Evolutionary conservation across 2,888 invertebrate species (phyloP).

Genomic region (Callinectes sapidus): DNA sequence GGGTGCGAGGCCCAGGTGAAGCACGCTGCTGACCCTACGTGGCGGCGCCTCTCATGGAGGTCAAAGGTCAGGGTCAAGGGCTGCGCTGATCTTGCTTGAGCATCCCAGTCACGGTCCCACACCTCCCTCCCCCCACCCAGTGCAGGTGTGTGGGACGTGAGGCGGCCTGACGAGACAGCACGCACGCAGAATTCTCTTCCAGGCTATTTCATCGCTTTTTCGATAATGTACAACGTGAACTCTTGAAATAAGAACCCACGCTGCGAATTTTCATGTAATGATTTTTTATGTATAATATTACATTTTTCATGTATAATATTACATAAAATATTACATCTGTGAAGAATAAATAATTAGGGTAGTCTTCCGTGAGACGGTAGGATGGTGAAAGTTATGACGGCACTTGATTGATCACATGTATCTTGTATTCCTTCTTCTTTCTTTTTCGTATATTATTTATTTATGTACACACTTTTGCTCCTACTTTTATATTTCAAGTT

Average conservation of each 20-base stretch:
- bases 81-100: not conserved
- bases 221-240: not conserved
- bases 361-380: too few species aligned
- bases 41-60: constrained; percentile 18
- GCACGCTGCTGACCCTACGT: not conserved
- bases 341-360: too few species aligned
- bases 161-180: constrained; percentile 20
- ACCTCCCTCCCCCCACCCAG: not conserved
- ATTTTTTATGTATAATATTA: too few species aligned
- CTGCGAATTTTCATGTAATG: too few species aligned
- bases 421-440: not conserved
- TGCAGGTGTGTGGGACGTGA: constrained; percentile 35
- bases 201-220: not conserved
- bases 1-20: not conserved
- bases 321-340: too few species aligned
- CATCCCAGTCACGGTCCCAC: not conserved
- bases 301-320: too few species aligned
- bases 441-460: not conserved
- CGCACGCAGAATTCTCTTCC: not conserved
- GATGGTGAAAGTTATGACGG: too few species aligned
- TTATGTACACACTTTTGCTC: too few species aligned
- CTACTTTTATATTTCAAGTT: too few species aligned
- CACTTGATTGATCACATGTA: too few species aligned
- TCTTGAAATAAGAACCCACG: too few species aligned
- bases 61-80: constrained; percentile 9